These are phyloP conservation scores for Pissodes strobi DNA, from an alignment of 1,140 invertebrate species.

Conservation along the genomic window DNA sequence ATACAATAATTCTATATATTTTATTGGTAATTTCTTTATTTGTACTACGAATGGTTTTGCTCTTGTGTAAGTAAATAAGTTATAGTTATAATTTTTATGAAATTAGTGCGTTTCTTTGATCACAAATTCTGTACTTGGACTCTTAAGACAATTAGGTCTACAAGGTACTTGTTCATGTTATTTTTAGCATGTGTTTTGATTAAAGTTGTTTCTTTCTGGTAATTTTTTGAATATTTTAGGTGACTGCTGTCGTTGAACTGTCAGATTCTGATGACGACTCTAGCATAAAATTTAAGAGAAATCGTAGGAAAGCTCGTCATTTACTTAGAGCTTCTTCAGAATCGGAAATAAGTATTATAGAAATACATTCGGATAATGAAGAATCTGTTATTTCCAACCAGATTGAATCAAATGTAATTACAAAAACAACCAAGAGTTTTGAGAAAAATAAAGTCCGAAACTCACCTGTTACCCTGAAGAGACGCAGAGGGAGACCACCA, in stretches of 20 bases:
- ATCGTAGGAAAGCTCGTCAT: conserved; percentile 27
- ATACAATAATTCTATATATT: no score
- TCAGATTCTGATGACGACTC: conserved; percentile 49
- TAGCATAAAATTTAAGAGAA: conserved; percentile 33
- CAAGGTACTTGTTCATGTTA: background rate
- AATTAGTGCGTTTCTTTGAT: no score
- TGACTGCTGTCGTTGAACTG: conserved; percentile 47
- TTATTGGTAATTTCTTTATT: no score
- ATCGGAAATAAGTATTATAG: conserved; percentile 36
- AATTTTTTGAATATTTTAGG: no score
- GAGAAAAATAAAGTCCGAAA: background rate
- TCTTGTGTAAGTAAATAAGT: no score
- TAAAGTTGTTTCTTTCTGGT: no score
- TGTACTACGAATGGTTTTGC: no score
- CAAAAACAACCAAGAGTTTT: background rate
- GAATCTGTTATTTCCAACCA: conserved; percentile 13
- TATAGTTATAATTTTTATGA: no score
- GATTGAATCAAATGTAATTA: background rate
- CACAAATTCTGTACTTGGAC: no score
- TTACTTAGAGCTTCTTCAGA: conserved; percentile 24
- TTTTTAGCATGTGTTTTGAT: no score
- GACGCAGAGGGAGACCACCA: conserved; percentile 37
- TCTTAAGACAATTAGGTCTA: no score
- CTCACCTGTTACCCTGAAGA: conserved; percentile 11
- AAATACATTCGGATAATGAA: conserved; percentile 42